phyloP scores from a whole-genome alignment of 2,113 vertebrate species.

The Crocuta crocuta region DNA sequence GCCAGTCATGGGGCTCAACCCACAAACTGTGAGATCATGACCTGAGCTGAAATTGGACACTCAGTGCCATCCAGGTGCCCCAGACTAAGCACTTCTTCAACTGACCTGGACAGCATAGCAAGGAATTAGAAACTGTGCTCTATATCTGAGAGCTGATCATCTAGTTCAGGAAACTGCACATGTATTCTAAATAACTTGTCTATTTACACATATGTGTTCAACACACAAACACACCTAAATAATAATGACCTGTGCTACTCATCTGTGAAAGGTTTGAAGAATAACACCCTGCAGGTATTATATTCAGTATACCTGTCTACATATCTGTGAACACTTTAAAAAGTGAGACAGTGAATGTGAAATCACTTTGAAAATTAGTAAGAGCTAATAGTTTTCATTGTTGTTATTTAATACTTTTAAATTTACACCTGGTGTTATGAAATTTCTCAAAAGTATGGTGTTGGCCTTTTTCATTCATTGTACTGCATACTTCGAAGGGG shows the following conservation, averaged over 20 bases:
- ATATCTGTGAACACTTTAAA: neutral
- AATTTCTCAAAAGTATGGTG: neutral
- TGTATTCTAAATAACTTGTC: neutral
- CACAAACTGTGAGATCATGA: too few species aligned
- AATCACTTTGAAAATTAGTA: neutral
- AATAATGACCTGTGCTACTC: neutral
- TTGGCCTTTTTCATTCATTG: neutral
- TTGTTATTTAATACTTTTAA: neutral
- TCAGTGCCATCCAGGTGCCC: too few species aligned
- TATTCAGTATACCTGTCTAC: neutral
- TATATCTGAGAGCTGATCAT: neutral
- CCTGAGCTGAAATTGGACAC: too few species aligned
- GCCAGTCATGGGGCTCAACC: too few species aligned
- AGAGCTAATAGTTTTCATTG: neutral
- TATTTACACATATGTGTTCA: neutral
- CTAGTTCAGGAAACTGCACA: neutral
- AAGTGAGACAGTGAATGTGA: neutral
- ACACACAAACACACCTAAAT: neutral
- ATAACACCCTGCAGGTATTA: neutral
- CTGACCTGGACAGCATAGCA: neutral
- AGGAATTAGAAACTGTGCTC: neutral
- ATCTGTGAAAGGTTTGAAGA: constrained; percentile 5
- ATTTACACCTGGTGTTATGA: neutral
- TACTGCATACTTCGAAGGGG: neutral
- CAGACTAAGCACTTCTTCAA: neutral